Evolutionary conservation across 1,140 invertebrate species (phyloP), one percentile per base, ranked within the genome.

Genomic region (Psilanteris sp.): DNA sequence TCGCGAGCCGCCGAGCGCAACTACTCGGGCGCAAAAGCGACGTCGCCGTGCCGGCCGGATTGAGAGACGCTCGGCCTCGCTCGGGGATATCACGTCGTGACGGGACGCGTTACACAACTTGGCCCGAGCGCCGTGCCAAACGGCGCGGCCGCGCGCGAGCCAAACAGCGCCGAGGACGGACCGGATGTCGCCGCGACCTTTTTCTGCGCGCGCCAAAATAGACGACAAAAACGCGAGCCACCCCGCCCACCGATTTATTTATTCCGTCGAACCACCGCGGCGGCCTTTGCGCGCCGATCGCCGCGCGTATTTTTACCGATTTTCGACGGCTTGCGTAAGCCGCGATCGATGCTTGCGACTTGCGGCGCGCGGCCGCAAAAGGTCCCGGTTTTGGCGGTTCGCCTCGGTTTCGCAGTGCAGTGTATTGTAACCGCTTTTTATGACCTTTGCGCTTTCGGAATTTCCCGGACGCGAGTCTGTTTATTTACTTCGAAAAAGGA

Each of bases 81-180:
- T 59, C 57, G 72, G 73, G 73, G 64, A 76, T 76, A 62, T 70
- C 44, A 41, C 55, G 64, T 50, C 26, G 36, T 39, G 22, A 32
- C 43, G 36, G 55, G 20, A 34, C 59, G 57, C 39, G 62, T 83
- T 83, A 81, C 80, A 82, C 82, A 83, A 83, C 77, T 70, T 81
- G 82, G 77, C 82, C 80, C 61, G 77, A 83, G 79, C 79, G 72
- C 57, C 68, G 77, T 83, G 82, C 82, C 82, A 83, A 83, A 78
- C 66, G 81, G 81, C 81, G 81, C 81, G 81, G 18, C n/a, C n/a
- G 79, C 81, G 73, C 77, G 72, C 48, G 18, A 29, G 32, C 36
- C 31, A 16, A 32, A 50, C 41, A 14, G 26, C 61, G 29, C 44
- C 37, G 48, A 36, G 46, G 48, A 44, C 50, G 62, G 24, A 15